These are phyloP conservation scores for Indicator maculatus DNA, from an alignment of 2,113 vertebrate genomes.

Conservation along the genomic window DNA sequence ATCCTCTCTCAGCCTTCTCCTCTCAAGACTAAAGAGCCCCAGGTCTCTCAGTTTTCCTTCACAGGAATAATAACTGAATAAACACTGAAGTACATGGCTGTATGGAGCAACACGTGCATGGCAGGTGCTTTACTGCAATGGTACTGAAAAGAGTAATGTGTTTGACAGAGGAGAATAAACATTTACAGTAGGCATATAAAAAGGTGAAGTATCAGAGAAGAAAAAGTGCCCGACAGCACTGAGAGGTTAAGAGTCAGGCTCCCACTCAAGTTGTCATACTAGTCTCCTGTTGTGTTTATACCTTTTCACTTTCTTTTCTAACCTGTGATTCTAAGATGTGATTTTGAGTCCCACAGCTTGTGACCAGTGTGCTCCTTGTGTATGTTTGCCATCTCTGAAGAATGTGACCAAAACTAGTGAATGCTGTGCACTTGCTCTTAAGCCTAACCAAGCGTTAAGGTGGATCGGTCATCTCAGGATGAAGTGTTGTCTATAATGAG, in stretches of 20 bases:
- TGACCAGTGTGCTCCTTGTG: rapidly evolving
- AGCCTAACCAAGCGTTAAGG: neutral
- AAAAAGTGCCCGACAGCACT: neutral
- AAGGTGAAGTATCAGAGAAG: neutral
- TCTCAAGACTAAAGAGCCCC: too few relatives aligned
- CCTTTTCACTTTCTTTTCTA: neutral
- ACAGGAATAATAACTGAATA: neutral
- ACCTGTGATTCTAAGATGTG: too few relatives aligned
- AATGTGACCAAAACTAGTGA: neutral
- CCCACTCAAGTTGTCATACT: neutral
- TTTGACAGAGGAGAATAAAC: neutral
- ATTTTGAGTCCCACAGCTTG: neutral
- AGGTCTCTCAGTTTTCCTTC: too few relatives aligned
- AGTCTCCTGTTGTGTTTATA: neutral
- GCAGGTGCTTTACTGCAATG: neutral
- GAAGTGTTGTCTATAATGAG: neutral
- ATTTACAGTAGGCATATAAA: neutral
- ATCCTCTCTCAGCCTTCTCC: too few relatives aligned
- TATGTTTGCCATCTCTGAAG: neutral
- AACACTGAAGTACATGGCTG: neutral
- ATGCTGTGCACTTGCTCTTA: neutral
- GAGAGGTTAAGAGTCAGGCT: neutral
- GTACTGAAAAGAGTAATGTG: neutral
- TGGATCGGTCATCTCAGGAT: neutral
- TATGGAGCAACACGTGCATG: rapidly evolving